Percentiles rank a stretch among this genome's conserved stretches.
Evolutionary conservation across 2,888 invertebrate genomes (phyloP).

Genomic region (Cotesia congregata): DNA sequence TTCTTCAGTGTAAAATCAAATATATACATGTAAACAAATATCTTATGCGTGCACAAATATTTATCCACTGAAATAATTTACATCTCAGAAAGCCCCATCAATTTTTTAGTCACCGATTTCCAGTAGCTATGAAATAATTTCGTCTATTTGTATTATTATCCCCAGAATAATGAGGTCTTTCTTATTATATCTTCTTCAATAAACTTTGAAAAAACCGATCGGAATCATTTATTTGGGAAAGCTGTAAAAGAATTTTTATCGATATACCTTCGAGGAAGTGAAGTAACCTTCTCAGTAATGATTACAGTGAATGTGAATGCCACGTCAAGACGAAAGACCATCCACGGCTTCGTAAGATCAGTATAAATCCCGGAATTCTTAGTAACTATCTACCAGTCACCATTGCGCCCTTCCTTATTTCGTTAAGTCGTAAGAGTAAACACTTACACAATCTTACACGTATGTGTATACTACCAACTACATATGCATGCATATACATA

Average conservation of each 20-base stretch:
- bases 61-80: too few relatives aligned
- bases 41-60: too few relatives aligned
- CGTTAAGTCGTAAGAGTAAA: background rate
- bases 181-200: background rate
- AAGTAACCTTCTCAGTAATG: constrained; percentile 22
- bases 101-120: background rate
- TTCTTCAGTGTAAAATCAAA: too few relatives aligned
- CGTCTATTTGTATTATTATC: background rate
- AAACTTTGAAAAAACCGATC: background rate
- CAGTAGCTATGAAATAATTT: background rate
- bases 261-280: constrained; percentile 13
- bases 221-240: constrained; percentile 2
- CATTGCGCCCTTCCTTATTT: background rate
- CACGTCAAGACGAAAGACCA: background rate
- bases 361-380: background rate
- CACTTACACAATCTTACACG: too few relatives aligned
- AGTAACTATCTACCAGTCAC: background rate
- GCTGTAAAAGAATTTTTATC: constrained; percentile 6
- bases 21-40: too few relatives aligned
- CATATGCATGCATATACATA: background rate
- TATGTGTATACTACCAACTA: background rate
- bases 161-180: background rate
- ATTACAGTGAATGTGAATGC: constrained; percentile 17
- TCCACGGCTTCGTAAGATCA: background rate
- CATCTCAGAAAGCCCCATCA: too few relatives aligned